phyloP scores from a whole-genome alignment of 2,113 vertebrate genomes.

The Lontra canadensis region DNA sequence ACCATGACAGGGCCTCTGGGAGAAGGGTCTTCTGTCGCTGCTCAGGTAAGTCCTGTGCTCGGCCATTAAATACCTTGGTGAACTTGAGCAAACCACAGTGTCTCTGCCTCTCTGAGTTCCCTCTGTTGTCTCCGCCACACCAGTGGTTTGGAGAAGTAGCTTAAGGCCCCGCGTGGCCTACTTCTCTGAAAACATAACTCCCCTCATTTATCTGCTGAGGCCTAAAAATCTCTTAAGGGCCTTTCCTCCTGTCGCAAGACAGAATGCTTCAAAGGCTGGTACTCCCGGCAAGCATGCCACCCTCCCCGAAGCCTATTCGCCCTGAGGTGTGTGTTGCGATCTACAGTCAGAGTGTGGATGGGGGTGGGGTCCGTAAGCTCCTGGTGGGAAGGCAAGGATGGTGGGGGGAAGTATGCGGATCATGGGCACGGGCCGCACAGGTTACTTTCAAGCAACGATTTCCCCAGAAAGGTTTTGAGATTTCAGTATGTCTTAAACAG shows the following conservation, averaged over 20 bases:
- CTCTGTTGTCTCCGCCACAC: not conserved
- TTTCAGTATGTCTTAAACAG: not conserved
- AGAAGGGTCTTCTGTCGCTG: not conserved
- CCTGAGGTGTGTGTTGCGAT: accelerated
- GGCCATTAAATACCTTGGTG: not conserved
- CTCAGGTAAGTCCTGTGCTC: not conserved
- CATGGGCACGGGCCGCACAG: accelerated
- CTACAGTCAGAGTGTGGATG: too few relatives aligned
- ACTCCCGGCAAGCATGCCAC: accelerated
- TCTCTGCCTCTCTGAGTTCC: not conserved
- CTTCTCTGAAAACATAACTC: not conserved
- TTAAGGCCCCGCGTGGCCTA: accelerated
- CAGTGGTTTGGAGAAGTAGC: not conserved
- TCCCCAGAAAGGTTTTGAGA: not conserved
- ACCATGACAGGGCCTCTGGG: not conserved
- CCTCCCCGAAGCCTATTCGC: too few relatives aligned
- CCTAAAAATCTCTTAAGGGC: not conserved
- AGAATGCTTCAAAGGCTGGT: accelerated
- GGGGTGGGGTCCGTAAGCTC: accelerated
- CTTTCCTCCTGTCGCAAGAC: not conserved
- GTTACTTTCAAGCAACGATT: not conserved
- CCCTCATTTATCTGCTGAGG: not conserved
- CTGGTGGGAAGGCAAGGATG: not conserved
- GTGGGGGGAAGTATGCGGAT: too few relatives aligned
- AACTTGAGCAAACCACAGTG: not conserved